phyloP scores from a whole-genome alignment of 2,797 vertebrate genomes.

The Myotis planiceps region DNA sequence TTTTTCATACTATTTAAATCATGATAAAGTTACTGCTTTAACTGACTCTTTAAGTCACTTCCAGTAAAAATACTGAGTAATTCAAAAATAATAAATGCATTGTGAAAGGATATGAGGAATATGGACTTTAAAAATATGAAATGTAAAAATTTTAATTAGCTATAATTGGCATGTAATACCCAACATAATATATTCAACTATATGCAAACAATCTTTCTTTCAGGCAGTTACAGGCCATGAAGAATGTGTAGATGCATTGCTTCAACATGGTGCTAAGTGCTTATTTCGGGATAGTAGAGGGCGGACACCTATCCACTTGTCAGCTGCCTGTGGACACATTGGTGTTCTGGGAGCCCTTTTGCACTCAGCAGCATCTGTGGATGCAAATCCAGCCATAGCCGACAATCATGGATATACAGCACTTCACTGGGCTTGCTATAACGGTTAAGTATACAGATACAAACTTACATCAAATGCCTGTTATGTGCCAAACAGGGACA shows the following conservation, averaged over 20 bases:
- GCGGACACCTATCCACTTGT: constrained; percentile 95
- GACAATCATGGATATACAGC: constrained; percentile 98
- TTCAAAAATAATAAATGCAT: constrained; percentile 31
- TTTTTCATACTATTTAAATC: background rate
- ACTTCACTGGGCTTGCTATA: constrained; percentile 99
- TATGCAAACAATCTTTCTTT: constrained; percentile 36
- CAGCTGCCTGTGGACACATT: constrained; percentile 96
- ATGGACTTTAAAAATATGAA: background rate
- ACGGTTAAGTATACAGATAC: constrained; percentile 89
- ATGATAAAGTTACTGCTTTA: background rate
- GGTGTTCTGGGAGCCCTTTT: constrained; percentile 96
- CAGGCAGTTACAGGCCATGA: constrained; percentile 98
- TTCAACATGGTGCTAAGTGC: constrained; percentile 96
- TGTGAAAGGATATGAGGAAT: background rate
- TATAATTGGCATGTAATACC: background rate
- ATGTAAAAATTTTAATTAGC: background rate
- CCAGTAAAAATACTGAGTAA: constrained; percentile 24
- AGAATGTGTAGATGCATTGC: constrained; percentile 96
- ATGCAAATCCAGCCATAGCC: constrained; percentile 91
- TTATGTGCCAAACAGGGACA: background rate
- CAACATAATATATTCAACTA: background rate
- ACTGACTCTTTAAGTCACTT: constrained; percentile 42
- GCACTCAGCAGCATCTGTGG: constrained; percentile 93
- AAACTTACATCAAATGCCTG: background rate
- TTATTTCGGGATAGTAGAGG: constrained; percentile 94